Conservation (phyloP, 1,140 invertebrate species). For the Conus ventricosus region DNA sequence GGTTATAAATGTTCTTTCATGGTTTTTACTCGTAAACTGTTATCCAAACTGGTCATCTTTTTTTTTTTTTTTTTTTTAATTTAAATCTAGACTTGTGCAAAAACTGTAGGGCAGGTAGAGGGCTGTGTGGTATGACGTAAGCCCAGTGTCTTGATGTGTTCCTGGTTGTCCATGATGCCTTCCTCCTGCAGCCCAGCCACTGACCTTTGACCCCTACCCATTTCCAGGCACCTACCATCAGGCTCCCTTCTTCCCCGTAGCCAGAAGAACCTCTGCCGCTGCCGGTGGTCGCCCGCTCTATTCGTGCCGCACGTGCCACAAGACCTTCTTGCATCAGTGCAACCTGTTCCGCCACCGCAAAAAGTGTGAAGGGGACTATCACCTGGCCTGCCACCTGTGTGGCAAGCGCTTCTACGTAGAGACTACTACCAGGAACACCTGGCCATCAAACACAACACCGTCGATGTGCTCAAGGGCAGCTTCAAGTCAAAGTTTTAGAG, state of each 20-base stretch:
- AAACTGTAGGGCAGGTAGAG: too few relatives aligned
- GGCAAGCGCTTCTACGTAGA: slow-evolving; percentile 31
- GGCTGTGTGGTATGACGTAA: too few relatives aligned
- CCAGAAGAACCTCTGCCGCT: background rate
- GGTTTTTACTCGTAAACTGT: too few relatives aligned
- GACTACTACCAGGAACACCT: slow-evolving; percentile 36
- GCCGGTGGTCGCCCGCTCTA: background rate
- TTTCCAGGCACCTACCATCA: background rate
- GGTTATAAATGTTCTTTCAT: too few relatives aligned
- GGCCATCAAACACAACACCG: slow-evolving; percentile 21
- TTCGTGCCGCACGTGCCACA: slow-evolving; percentile 37
- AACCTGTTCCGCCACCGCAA: slow-evolving; percentile 43
- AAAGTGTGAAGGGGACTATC: slow-evolving; percentile 40
- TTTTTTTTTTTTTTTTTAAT: too few relatives aligned
- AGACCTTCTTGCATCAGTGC: slow-evolving; percentile 39
- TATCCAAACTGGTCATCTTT: too few relatives aligned
- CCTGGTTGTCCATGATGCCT: background rate
- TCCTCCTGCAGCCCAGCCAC: background rate
- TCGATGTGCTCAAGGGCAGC: slow-evolving; percentile 22
- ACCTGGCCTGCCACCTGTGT: slow-evolving; percentile 38
- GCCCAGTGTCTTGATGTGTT: too few relatives aligned
- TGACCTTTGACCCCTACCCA: background rate
- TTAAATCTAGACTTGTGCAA: too few relatives aligned
- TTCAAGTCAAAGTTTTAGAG: slow-evolving; percentile 12
- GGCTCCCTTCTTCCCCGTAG: background rate